phyloP scores from a whole-genome alignment of 2,113 vertebrate species.

The Synchiropus splendidus region DNA sequence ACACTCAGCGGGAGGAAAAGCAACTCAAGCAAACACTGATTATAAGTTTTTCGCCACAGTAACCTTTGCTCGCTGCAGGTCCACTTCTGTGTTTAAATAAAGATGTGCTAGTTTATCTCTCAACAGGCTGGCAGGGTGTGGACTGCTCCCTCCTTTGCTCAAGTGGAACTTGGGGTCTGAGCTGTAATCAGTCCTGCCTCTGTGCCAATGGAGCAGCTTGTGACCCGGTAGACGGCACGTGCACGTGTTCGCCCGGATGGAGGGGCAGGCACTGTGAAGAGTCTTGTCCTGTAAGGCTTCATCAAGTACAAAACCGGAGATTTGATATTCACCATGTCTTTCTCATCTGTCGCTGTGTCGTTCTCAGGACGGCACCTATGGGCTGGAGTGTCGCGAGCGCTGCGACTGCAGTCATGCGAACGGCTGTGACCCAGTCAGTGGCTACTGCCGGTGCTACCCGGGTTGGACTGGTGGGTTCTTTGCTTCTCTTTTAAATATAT shows the following conservation, averaged over 20 bases:
- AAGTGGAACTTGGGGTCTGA: slow-evolving; percentile 84
- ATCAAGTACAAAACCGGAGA: not conserved
- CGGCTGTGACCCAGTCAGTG: slow-evolving; percentile 83
- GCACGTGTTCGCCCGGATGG: slow-evolving; percentile 86
- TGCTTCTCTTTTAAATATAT: not conserved
- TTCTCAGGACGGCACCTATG: slow-evolving; percentile 85
- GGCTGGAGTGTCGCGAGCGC: slow-evolving; percentile 81
- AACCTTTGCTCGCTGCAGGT: too few relatives aligned
- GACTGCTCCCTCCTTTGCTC: slow-evolving; percentile 87
- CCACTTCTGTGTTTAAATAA: too few relatives aligned
- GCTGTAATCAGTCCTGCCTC: slow-evolving; percentile 80
- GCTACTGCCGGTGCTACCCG: slow-evolving; percentile 87
- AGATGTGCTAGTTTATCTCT: not conserved
- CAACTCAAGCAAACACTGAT: too few relatives aligned
- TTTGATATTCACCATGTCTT: not conserved
- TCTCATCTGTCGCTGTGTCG: slow-evolving; percentile 1
- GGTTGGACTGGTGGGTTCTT: slow-evolving; percentile 88
- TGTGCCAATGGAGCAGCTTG: slow-evolving; percentile 84
- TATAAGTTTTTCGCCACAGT: too few relatives aligned
- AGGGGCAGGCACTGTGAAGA: slow-evolving; percentile 78
- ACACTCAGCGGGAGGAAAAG: too few relatives aligned
- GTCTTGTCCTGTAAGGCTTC: slow-evolving; percentile 79
- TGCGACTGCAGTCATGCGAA: slow-evolving; percentile 91
- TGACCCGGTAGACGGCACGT: slow-evolving; percentile 78
- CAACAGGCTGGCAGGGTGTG: slow-evolving; percentile 86